A percentile compares a stretch with the other conserved stretches of the same genome.
These are phyloP conservation scores for Vireo altiloquus DNA, from an alignment of 2,113 vertebrate genomes.

Conservation along the genomic window DNA sequence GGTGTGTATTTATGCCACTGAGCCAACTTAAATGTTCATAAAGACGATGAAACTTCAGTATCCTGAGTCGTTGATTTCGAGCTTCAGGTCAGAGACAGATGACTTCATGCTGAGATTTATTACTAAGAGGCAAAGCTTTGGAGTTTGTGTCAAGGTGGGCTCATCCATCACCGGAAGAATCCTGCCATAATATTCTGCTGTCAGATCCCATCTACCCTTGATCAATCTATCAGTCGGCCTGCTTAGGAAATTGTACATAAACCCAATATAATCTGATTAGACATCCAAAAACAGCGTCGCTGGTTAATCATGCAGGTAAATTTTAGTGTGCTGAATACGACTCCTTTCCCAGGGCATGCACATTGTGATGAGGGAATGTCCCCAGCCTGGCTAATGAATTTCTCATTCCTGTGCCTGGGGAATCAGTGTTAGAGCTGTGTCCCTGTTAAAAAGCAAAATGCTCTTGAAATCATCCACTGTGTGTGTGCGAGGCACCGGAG, in stretches of 20 bases:
- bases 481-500: neutral
- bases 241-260: conserved; percentile 54
- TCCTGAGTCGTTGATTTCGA: conserved; percentile 27
- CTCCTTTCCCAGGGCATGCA: neutral
- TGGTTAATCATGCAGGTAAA: conserved; percentile 66
- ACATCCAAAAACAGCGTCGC: neutral
- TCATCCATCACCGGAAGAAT: conserved; percentile 46
- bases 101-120: conserved; percentile 59
- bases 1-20: conserved; percentile 35
- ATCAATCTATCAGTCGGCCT: conserved; percentile 45
- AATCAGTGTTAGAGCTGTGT: neutral
- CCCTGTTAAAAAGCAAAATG: conserved; percentile 16
- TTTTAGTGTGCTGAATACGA: neutral
- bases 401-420: neutral
- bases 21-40: conserved; percentile 52
- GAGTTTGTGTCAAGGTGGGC: conserved; percentile 57
- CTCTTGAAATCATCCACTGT: neutral
- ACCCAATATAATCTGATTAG: conserved; percentile 19
- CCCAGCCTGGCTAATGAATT: conserved; percentile 11
- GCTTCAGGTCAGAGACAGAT: conserved; percentile 70
- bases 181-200: conserved; percentile 48
- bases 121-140: conserved; percentile 52
- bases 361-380: neutral
- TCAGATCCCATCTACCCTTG: conserved; percentile 47
- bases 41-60: conserved; percentile 54